Conservation (phyloP, 2,113 vertebrate species). For the Erythrocercus mccallii region DNA sequence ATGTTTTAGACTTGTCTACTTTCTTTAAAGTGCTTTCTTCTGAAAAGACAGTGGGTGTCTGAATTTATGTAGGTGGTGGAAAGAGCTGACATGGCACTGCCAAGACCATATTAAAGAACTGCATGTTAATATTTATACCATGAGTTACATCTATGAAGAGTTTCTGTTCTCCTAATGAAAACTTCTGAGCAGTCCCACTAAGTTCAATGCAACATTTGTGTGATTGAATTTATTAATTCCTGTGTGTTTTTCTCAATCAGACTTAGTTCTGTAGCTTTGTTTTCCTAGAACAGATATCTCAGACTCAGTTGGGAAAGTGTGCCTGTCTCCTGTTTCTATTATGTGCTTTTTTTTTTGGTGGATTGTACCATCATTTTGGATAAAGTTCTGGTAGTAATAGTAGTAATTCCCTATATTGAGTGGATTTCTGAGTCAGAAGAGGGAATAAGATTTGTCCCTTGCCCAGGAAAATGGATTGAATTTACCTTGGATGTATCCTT, state of each 20-base stretch:
- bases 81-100: background rate
- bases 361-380: background rate
- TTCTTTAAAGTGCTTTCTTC: background rate
- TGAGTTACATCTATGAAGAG: background rate
- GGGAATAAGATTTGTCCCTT: background rate
- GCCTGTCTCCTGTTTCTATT: background rate
- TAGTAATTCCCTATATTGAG: background rate
- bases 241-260: background rate
- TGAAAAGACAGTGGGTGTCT: background rate
- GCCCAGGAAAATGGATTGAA: background rate
- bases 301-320: background rate
- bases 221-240: background rate
- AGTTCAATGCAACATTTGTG: background rate
- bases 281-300: background rate
- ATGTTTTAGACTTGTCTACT: background rate
- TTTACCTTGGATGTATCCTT: background rate
- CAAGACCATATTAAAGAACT: background rate
- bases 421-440: background rate
- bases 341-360: background rate
- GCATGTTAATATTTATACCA: background rate
- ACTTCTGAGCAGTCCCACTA: background rate
- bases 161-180: background rate
- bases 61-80: background rate
- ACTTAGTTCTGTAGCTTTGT: background rate
- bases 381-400: background rate